Evolutionary conservation across 2,113 vertebrate genomes (phyloP).

Genomic region (Cinclus cinclus): DNA sequence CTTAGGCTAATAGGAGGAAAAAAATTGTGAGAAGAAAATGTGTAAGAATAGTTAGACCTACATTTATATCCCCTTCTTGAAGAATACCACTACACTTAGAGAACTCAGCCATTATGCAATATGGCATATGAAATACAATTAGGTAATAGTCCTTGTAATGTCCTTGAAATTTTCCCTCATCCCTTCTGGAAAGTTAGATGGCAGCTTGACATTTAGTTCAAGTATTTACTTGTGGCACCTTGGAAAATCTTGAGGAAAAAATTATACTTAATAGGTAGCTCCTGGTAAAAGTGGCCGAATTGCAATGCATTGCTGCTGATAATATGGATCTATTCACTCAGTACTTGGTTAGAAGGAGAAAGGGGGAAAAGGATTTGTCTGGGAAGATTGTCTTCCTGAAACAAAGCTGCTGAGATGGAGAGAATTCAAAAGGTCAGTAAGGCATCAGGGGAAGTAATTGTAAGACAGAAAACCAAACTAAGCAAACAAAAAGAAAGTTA

Average conservation of each 20-base stretch:
- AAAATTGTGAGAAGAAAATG: not conserved
- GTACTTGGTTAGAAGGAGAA: not conserved
- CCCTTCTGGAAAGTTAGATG: not conserved
- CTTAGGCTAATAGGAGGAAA: not conserved
- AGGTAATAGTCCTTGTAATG: not conserved
- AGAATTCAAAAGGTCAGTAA: slow-evolving; percentile 60
- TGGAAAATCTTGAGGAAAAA: slow-evolving; percentile 22
- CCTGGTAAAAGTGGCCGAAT: not conserved
- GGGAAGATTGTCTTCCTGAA: not conserved
- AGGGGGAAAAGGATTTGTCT: not conserved
- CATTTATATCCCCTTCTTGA: not conserved
- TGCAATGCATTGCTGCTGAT: not conserved
- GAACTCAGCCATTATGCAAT: not conserved
- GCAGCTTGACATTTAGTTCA: not conserved
- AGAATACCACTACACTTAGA: not conserved
- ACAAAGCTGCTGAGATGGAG: slow-evolving; percentile 3
- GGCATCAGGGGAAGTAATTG: slow-evolving; percentile 16
- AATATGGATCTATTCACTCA: not conserved
- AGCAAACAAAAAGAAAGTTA: slow-evolving; percentile 7
- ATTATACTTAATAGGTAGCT: not conserved
- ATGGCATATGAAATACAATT: not conserved
- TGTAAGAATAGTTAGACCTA: not conserved
- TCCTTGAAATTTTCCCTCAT: not conserved
- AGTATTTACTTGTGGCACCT: slow-evolving; percentile 7
- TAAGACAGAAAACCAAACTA: slow-evolving; percentile 40